Evolutionary conservation across 2,888 invertebrate genomes (phyloP), one percentile per base, ranked within the genome.

Genomic region (Hymenopus coronatus): DNA sequence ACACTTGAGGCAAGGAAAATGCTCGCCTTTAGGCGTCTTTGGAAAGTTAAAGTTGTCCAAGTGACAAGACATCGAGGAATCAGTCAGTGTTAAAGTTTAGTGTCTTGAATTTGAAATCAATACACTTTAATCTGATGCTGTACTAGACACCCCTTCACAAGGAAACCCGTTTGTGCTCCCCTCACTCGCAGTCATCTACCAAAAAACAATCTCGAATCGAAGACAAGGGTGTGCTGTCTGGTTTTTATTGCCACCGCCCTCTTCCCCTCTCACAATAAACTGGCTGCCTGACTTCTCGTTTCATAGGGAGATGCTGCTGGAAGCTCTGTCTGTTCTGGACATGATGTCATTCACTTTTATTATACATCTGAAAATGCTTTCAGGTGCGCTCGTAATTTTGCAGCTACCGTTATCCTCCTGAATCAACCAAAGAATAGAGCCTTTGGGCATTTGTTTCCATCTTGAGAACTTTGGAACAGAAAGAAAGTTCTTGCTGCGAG

Each of bases 221-320:
- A 46, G 85, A 46, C 46, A 46, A 46, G 85, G 85, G 46, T 86
- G 70, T 28, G 40, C 46, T 82, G 81, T 87, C 87, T 87, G 87
- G 87, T 82, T 87, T 87, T 87, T 87, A 87, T 87, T 87, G 87
- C 87, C n/a, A 25, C 40, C 82, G 70, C 82, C 87, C 87, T 87
- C 82, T 33, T 87, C 33, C 87, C 82, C 30, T 33, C 85, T 85
- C 85, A 85, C 87, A 87, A 87, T 87, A 87, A 87, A 87, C 87
- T 87, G 20, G 33, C 30, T 70, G 54, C 54, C 54, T 70, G 54
- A 70, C 54, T 70, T 70, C 54, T 70, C 54, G 20, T 70, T 70
- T 70, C 54, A 70, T 70, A 70, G 54, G 54, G 54, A 70, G 54
- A 70, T 70, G 54, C 54, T 70, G 20, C 25, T 70, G 20, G 12